Base-by-base conservation (phyloP, 1,140 invertebrate genomes). In the Orius laevigatus region DNA sequence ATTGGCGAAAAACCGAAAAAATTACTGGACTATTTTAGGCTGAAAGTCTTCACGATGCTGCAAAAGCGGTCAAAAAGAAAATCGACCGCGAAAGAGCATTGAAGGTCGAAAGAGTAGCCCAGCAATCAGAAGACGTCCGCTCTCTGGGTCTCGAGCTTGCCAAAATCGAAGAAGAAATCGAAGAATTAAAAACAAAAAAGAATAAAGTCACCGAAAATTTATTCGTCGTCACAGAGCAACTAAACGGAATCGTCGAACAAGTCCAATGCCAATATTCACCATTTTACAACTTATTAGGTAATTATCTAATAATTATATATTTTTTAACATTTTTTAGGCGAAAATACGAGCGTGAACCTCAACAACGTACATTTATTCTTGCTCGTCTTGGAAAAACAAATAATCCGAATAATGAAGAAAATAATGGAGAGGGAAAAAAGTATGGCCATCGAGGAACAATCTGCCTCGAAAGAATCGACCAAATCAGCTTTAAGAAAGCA, bases 11-110 rank as follows among this genome's bases (percentile, higher is more conserved):
- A n/a, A n/a, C n/a, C n/a, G n/a, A n/a, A n/a, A n/a, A n/a, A n/a
- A n/a, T n/a, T n/a, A n/a, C n/a, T n/a, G n/a, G n/a, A n/a, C n/a
- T n/a, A 34, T 34, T 35, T 5, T 12, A 46, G 44, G 40, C 41
- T 5, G 48, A 50, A 14, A 50, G 41, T 44, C n/a, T 50, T 3
- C 20, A 36, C 14, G 20, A 32, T 19, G 41, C 48, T 11, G 48
- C 40, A 16, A 32, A 38, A 44, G 40, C 41, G 5, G 25, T 43
- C 1, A 50, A 50, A 16, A 40, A 44, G 20, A 50, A 43, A 32
- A 25, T 50, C 11, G 19, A 34, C 9, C 18, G 34, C 16, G 48
- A 50, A 42, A 42, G 44, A 15, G 41, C 41, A 11, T 32, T 32
- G 33, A 50, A 50, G n/a, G 33, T 35, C 5, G 32, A 42, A 16